Evolutionary conservation across 2,888 invertebrate genomes (phyloP).

Genomic region (Netelia fuscicornis): DNA sequence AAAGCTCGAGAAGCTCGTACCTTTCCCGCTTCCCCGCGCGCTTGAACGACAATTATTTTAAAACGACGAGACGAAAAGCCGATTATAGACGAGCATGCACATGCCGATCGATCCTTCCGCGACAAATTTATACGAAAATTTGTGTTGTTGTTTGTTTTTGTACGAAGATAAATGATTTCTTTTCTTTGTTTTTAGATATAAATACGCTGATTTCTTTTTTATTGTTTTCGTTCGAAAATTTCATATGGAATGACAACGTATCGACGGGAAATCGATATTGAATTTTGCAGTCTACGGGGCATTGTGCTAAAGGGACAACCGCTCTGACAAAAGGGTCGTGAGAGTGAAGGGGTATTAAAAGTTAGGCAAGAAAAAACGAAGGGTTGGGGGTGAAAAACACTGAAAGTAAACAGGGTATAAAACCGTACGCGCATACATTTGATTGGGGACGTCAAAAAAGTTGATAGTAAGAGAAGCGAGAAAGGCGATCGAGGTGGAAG

Average conservation of each 20-base stretch:
- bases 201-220: not conserved
- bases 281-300: not conserved
- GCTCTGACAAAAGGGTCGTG: not conserved
- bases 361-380: not conserved
- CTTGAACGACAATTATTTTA: slow-evolving; percentile 53
- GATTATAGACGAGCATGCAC: slow-evolving; percentile 32
- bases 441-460: slow-evolving; percentile 24
- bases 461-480: slow-evolving; percentile 35
- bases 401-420: not conserved
- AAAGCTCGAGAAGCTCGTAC: not conserved
- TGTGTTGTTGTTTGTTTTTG: not conserved
- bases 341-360: not conserved
- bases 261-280: not conserved
- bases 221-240: slow-evolving; percentile 2
- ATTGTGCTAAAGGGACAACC: not conserved
- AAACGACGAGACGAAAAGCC: slow-evolving; percentile 53
- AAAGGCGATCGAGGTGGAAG: not conserved
- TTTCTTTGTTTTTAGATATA: too few relatives aligned
- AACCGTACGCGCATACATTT: slow-evolving; percentile 24
- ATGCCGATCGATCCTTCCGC: not conserved
- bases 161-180: not conserved
- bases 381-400: not conserved
- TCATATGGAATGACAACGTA: not conserved
- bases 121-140: not conserved
- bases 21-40: not conserved